phyloP scores from a whole-genome alignment of 64 coral and sea anemone species.

The Montipora sp. region DNA sequence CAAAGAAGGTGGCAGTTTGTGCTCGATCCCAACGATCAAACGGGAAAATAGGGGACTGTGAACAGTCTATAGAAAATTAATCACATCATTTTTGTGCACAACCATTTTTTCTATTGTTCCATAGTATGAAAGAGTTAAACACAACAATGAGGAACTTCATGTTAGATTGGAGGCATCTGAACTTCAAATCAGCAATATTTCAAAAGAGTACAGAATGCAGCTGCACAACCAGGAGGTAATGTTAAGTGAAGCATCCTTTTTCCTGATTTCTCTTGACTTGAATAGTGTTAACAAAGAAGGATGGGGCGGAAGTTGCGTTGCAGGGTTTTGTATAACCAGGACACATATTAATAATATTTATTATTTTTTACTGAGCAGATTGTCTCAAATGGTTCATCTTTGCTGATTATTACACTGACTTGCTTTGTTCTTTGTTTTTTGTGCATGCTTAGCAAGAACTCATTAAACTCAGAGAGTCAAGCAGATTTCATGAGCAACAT shows the following conservation, averaged over 20 bases:
- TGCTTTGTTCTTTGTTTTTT: not conserved
- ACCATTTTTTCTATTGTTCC: not conserved
- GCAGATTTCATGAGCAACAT: slow-evolving; percentile 35
- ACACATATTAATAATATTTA: no score
- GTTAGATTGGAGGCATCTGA: slow-evolving; percentile 85
- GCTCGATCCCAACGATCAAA: no score
- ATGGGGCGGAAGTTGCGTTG: no score
- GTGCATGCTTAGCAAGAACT: slow-evolving; percentile 56
- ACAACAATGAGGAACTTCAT: slow-evolving; percentile 78
- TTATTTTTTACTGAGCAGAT: no score
- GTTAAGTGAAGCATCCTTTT: not conserved
- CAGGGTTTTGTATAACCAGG: no score
- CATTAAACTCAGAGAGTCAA: slow-evolving; percentile 60
- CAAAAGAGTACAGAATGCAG: slow-evolving; percentile 72
- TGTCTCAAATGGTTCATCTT: not conserved
- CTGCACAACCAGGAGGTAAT: slow-evolving; percentile 76
- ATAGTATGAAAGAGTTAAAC: slow-evolving; percentile 81
- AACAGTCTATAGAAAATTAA: no score
- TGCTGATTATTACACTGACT: not conserved
- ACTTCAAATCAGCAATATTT: slow-evolving; percentile 73
- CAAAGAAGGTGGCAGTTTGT: no score
- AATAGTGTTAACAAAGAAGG: no score
- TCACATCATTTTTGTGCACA: not conserved
- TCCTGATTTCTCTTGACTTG: no score
- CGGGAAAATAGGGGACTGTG: no score